Conservation (phyloP, 1,140 invertebrate species). For the Tetragonula clypearis region DNA sequence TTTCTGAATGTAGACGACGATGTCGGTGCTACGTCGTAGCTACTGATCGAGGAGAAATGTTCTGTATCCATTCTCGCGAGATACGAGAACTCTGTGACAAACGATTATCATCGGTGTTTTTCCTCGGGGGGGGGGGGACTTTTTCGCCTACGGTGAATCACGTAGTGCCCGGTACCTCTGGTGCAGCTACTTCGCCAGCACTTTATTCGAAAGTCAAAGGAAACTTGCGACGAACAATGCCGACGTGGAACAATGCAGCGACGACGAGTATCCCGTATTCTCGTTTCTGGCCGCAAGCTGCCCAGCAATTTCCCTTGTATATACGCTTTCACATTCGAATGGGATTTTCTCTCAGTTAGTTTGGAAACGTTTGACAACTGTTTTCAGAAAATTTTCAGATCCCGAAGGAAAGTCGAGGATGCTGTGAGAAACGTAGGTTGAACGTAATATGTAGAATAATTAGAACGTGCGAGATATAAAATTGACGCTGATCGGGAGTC, state of each 20-base stretch:
- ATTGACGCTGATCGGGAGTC: too few species aligned
- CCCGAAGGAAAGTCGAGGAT: too few species aligned
- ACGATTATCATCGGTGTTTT: constrained; percentile 5
- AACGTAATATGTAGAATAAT: too few species aligned
- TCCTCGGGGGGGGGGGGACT: background rate
- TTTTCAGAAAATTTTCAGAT: too few species aligned
- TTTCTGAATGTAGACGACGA: too few species aligned
- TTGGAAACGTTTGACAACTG: background rate
- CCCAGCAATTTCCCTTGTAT: background rate
- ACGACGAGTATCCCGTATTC: constrained; percentile 8
- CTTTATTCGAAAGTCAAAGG: constrained; percentile 30
- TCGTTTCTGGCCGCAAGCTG: background rate
- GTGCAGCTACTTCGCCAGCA: constrained; percentile 18
- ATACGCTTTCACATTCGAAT: background rate
- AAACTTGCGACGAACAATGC: constrained; percentile 25
- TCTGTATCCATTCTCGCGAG: background rate
- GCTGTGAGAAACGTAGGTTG: too few species aligned
- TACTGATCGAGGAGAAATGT: background rate
- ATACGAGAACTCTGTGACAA: background rate
- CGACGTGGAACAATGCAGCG: constrained; percentile 9
- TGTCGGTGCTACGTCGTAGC: too few species aligned
- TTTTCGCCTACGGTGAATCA: background rate
- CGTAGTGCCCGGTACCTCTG: background rate
- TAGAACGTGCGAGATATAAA: too few species aligned
- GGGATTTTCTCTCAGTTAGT: background rate